Evolutionary conservation across 2,797 vertebrate species (phyloP).

Genomic region (Propithecus perrieri): DNA sequence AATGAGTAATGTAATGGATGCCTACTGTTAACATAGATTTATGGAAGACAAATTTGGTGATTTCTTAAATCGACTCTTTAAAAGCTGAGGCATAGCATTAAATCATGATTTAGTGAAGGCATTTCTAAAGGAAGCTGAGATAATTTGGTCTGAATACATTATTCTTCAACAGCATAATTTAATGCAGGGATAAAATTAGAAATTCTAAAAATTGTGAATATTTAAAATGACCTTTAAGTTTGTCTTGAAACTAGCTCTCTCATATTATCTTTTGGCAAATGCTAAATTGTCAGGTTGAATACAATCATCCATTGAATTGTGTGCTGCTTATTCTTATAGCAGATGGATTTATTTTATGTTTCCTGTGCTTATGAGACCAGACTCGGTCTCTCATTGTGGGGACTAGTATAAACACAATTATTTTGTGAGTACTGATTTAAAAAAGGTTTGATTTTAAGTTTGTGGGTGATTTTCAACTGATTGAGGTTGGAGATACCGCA

Average conservation of each 20-base stretch:
- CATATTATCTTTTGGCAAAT: neutral
- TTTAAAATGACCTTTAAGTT: slow-evolving; percentile 37
- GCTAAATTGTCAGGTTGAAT: neutral
- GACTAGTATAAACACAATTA: neutral
- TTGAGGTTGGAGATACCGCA: neutral
- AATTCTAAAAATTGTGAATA: neutral
- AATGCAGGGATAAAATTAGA: slow-evolving; percentile 49
- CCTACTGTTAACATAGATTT: neutral
- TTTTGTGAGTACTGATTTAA: neutral
- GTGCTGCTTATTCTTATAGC: neutral
- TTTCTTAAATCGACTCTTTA: slow-evolving; percentile 53
- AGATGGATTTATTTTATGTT: neutral
- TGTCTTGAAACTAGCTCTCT: neutral
- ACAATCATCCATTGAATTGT: neutral
- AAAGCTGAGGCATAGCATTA: slow-evolving; percentile 51
- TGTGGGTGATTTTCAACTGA: neutral
- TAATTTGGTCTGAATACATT: slow-evolving; percentile 43
- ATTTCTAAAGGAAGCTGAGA: slow-evolving; percentile 49
- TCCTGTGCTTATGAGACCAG: neutral
- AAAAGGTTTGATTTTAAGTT: neutral
- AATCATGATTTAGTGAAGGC: slow-evolving; percentile 49
- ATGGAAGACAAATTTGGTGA: slow-evolving; percentile 9
- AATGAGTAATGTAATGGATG: neutral
- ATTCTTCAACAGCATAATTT: neutral
- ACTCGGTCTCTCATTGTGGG: neutral